Base-by-base conservation (phyloP, 1,140 invertebrate species). In the Lepidurus couesii region DNA sequence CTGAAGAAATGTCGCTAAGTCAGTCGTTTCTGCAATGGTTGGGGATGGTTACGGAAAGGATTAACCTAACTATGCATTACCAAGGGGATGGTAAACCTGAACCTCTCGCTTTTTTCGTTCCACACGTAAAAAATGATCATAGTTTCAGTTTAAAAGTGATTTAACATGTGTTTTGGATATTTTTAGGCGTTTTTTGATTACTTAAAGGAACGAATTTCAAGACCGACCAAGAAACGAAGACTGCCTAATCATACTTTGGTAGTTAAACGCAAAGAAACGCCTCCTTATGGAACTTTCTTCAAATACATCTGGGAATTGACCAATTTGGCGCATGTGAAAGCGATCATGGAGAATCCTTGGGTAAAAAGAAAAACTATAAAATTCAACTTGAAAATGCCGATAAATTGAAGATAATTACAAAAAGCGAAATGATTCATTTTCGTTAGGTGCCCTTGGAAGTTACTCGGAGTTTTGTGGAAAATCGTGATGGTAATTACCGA, bases 1-100 rank as follows among this genome's bases (percentile, higher is more conserved):
- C 82, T 3, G 87, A 87, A 77, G 86, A 88, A 81, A 81, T 78
- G 42, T 80, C 82, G 10, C 83, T 86, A 0, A 85, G 82, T 75
- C 81, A 89, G 45, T 84, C 86, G n/a, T 93, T 93, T 83, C 84
- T 89, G 2, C 86, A 89, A 77, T 93, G 92, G 92, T 85, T 93
- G 5, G 88, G 89, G 1, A 91, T 90, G 79, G 90, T 93, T 34
- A 93, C 91, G 16, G 92, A 93, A 84, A 86, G 90, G 77, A 92
- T 94, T 76, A 93, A 94, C 85, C 89, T 91, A 83, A 89, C 90
- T 6, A 92, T 94, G 91, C 91, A 92, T 84, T 93, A 90, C 84
- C 90, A 91, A 81, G 91, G 92, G 82, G 86, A 88, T 84, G 92
- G 91, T 79, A 89, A 89, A 84, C 90, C 92, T 8, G 90, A 92